phyloP scores from a whole-genome alignment of 2,888 invertebrate species.

The Cactoblastis cactorum region DNA sequence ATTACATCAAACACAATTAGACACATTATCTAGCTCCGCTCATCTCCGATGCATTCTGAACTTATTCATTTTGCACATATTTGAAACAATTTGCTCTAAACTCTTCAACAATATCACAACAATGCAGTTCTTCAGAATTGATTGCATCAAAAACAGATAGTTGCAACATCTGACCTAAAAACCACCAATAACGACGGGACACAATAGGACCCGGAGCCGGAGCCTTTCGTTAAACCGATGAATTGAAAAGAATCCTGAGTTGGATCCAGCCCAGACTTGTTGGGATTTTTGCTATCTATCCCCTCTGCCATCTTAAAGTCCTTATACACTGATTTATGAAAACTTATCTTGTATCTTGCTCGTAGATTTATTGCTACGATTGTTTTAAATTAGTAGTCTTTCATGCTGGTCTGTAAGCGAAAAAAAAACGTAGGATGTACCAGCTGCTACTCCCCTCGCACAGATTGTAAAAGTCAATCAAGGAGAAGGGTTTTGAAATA shows the following conservation, averaged over 20 bases:
- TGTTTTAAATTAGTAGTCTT: too few species aligned
- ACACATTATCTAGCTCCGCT: too few species aligned
- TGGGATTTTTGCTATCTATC: constrained; percentile 61
- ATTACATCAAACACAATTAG: too few species aligned
- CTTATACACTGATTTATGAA: neutral
- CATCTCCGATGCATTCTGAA: too few species aligned
- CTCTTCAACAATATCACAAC: too few species aligned
- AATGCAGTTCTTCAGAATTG: neutral
- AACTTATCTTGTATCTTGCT: neutral
- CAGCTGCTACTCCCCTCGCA: too few species aligned
- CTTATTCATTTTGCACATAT: too few species aligned
- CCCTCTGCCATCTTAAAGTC: constrained; percentile 15
- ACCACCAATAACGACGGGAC: constrained; percentile 11
- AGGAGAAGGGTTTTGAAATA: too few species aligned
- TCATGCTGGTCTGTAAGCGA: too few species aligned
- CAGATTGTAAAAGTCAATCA: too few species aligned
- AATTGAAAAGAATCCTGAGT: constrained; percentile 40
- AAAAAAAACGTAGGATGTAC: too few species aligned
- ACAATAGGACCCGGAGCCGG: constrained; percentile 4
- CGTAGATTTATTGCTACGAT: neutral
- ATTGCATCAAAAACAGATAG: neutral
- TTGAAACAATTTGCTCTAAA: too few species aligned
- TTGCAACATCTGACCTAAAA: constrained; percentile 6
- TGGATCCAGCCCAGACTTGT: constrained; percentile 56
- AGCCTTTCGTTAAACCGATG: constrained; percentile 9